Conservation (phyloP, 2,888 invertebrate species). For the Hydraecia micacea region DNA sequence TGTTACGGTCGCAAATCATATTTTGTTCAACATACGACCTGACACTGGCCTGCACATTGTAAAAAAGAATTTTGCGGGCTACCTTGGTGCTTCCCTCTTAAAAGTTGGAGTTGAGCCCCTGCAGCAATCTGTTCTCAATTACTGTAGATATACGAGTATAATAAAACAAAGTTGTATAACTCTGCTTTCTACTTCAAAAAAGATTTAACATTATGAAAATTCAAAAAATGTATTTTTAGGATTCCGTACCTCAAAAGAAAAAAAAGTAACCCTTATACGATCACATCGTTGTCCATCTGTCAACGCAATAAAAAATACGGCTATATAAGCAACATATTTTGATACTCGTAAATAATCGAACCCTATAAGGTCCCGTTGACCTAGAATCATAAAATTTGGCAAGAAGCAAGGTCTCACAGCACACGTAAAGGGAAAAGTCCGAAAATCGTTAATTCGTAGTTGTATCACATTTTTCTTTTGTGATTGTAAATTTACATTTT, state of each 20-base stretch:
- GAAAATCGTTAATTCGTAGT: not conserved
- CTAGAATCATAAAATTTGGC: no score
- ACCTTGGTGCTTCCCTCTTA: not conserved
- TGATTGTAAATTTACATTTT: not conserved
- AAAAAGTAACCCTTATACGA: not conserved
- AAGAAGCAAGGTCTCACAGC: no score
- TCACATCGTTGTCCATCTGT: not conserved
- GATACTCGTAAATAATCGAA: not conserved
- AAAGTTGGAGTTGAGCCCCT: constrained; percentile 2
- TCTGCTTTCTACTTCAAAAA: constrained; percentile 8
- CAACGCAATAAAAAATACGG: not conserved
- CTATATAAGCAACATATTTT: not conserved
- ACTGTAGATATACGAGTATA: not conserved
- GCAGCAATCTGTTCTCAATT: constrained; percentile 33
- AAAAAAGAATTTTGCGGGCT: not conserved
- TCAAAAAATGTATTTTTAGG: not conserved
- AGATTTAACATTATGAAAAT: not conserved
- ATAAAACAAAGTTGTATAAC: constrained; percentile 24
- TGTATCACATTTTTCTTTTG: not conserved
- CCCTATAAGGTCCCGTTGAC: no score
- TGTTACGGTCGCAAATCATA: not conserved
- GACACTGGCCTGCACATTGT: not conserved
- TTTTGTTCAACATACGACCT: not conserved
- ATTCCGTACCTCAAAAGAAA: not conserved
- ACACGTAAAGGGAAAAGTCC: no score